Conservation (phyloP, 2,797 vertebrate genomes). For the Phrynocephalus forsythii region DNA sequence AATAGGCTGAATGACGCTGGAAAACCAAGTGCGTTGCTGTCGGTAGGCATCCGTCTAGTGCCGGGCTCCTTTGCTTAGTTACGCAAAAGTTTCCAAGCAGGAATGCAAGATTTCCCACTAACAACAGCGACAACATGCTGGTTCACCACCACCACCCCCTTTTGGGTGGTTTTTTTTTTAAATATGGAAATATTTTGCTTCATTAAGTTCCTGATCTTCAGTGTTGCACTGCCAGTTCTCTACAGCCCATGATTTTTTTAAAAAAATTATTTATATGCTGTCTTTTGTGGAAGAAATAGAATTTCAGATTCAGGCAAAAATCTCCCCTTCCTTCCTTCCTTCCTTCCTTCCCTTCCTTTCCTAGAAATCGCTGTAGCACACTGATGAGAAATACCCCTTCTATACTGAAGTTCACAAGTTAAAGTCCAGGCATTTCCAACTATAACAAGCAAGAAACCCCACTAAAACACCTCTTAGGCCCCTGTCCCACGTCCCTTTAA, state of each 20-base stretch:
- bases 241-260: no score
- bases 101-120: background rate
- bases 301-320: background rate
- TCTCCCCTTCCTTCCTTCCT: background rate
- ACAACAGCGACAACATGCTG: background rate
- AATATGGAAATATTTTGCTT: background rate
- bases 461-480: background rate
- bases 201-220: background rate
- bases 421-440: background rate
- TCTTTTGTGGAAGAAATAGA: background rate
- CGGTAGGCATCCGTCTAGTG: slow-evolving; percentile 20
- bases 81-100: slow-evolving; percentile 8
- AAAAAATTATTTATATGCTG: no score
- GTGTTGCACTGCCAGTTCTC: background rate
- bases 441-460: background rate
- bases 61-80: slow-evolving; percentile 42
- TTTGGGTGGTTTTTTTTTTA: background rate
- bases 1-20: slow-evolving; percentile 43
- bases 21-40: slow-evolving; percentile 28
- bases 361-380: background rate
- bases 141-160: fast-evolving
- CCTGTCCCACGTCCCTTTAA: no score
- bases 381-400: no score
- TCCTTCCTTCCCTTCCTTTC: no score
- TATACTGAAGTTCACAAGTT: background rate